Evolutionary conservation across 2,888 invertebrate genomes (phyloP), one percentile per base, ranked within the genome.

Genomic region (Trachelus iudaicus): DNA sequence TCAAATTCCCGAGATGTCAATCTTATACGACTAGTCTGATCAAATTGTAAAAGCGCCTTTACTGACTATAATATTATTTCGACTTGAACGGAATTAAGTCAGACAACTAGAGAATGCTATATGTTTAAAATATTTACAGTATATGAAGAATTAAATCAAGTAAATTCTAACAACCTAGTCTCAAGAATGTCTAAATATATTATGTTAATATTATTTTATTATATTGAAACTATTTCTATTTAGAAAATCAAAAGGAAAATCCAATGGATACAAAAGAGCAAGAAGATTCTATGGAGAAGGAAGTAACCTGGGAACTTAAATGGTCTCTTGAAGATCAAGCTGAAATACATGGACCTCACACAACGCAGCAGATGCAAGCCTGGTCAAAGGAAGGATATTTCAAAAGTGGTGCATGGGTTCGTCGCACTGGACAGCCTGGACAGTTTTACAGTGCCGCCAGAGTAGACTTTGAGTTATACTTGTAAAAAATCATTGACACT

Each of bases 381-480:
- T 98, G 98, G 97, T 94, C 95, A 1, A 94, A 95, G 79, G 96
- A 97, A 81, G 97, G 97, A 1, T 95, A 96, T 88, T 98, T 98
- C 90, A 96, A 96, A 90, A 93, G 92, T 79, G 96, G 96, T 4
- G 97, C 98, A 1, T 97, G 96, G 94, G 97, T 98, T 1, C 93
- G 98, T 79, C 97, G 97, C 92, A 94, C 94, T 85, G 94, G 94
- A 68, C 95, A 95, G 75, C 93, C 93, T 76, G 94, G 94, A 87
- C 94, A 94, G 77, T 98, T 98, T 92, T 98, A 98, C 91, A 95
- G 94, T 76, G 97, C 98, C 2, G 96, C 95, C 87, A 94, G 98
- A 89, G 96, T 98, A 86, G 98, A 98, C 91, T 98, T 98, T 93
- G 98, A 98, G 90, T 92, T 98, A 82, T 98, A 98, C 91, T 93